A percentile compares a stretch with the other conserved stretches of the same genome.
These are phyloP conservation scores for Pyrocephalus nanus DNA, from an alignment of 2,797 vertebrate genomes.

Conservation along the genomic window DNA sequence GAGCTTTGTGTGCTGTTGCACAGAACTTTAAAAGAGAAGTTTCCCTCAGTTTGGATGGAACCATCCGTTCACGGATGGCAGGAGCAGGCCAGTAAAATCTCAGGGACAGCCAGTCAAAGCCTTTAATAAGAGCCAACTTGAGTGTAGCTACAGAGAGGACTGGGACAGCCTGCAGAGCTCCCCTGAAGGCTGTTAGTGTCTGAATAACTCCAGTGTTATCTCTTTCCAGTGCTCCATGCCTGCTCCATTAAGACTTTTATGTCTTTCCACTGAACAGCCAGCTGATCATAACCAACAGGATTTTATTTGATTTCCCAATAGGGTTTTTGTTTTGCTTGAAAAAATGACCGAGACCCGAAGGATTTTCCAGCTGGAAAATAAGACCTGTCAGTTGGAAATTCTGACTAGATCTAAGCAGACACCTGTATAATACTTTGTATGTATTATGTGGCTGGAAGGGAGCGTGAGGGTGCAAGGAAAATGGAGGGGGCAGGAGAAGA, in stretches of 20 bases:
- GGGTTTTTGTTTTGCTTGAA: slow-evolving; percentile 30
- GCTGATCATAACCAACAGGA: background rate
- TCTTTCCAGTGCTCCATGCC: background rate
- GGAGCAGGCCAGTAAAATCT: background rate
- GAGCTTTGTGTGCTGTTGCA: background rate
- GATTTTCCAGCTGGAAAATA: slow-evolving; percentile 65
- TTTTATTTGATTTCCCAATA: slow-evolving; percentile 46
- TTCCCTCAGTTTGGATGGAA: background rate
- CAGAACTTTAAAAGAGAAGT: background rate
- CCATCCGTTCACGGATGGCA: background rate
- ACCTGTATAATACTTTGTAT: slow-evolving; percentile 34
- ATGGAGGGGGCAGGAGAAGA: background rate
- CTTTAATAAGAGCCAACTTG: background rate
- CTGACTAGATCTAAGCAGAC: slow-evolving; percentile 36
- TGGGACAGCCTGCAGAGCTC: background rate
- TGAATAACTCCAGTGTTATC: slow-evolving; percentile 35
- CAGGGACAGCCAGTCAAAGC: background rate
- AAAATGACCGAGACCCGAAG: slow-evolving; percentile 16
- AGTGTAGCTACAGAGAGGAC: background rate
- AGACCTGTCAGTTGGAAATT: slow-evolving; percentile 61
- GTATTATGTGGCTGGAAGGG: slow-evolving; percentile 19
- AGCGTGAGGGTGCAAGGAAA: background rate
- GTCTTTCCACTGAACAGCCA: slow-evolving; percentile 37
- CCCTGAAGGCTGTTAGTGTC: background rate
- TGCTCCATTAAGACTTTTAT: background rate